A percentile compares a stretch with the other conserved stretches of the same genome.
Evolutionary conservation across 2,888 invertebrate species (phyloP).

Genomic region (Acleris sparsana): DNA sequence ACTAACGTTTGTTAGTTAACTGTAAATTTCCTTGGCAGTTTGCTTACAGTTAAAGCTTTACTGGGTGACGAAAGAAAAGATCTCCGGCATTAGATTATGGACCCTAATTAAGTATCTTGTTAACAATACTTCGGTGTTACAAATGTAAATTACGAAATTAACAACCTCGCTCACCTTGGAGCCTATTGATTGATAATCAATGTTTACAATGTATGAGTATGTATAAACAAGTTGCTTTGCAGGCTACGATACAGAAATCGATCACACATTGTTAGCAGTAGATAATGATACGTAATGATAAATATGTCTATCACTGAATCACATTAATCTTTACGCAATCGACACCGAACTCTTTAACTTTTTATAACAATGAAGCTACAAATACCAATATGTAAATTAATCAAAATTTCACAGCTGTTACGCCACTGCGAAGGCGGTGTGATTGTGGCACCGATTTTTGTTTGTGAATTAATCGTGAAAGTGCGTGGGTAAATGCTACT

Average conservation of each 20-base stretch:
- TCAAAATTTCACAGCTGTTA: constrained; percentile 54
- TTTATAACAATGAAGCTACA: constrained; percentile 49
- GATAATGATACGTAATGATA: constrained; percentile 19
- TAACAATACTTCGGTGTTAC: neutral
- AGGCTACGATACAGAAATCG: constrained; percentile 13
- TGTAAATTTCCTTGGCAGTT: too few species aligned
- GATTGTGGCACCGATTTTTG: constrained; percentile 48
- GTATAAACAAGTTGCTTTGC: constrained; percentile 20
- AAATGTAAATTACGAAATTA: neutral
- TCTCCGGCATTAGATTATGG: neutral
- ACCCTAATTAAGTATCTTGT: neutral
- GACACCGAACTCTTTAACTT: constrained; percentile 35
- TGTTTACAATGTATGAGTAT: constrained; percentile 8
- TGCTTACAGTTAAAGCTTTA: too few species aligned
- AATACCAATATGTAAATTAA: constrained; percentile 63
- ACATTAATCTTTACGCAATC: constrained; percentile 29
- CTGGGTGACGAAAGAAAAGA: neutral
- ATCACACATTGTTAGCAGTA: constrained; percentile 21
- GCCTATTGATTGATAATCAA: constrained; percentile 22
- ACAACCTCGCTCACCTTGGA: constrained; percentile 5
- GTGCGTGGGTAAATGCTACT: constrained; percentile 56
- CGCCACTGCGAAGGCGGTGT: constrained; percentile 47
- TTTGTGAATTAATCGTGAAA: constrained; percentile 61
- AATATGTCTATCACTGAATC: constrained; percentile 17
- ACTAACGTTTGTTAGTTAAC: too few species aligned